Evolutionary conservation across 2,113 vertebrate species (phyloP).

Genomic region (Herpetotheres cachinnans): DNA sequence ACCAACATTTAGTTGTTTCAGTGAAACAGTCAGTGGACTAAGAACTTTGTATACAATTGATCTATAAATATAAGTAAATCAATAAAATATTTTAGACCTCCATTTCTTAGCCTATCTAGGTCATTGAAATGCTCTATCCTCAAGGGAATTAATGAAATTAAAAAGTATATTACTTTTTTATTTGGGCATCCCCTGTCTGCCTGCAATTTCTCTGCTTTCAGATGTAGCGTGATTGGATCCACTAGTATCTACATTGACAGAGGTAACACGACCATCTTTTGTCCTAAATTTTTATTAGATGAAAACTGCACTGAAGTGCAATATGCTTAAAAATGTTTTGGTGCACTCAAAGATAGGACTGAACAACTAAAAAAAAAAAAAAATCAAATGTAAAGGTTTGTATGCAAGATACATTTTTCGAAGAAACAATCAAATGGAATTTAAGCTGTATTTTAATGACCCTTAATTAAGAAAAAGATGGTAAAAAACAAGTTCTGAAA

Average conservation of each 20-base stretch:
- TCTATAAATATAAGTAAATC: constrained; percentile 54
- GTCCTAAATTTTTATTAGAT: not conserved
- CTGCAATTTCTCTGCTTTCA: not conserved
- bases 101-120: constrained; percentile 19
- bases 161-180: constrained; percentile 28
- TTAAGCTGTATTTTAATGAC: not conserved
- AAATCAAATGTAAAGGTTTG: not conserved
- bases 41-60: constrained; percentile 21
- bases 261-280: not conserved
- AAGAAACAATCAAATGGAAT: not conserved
- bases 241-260: not conserved
- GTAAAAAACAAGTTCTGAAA: not conserved
- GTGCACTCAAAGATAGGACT: not conserved
- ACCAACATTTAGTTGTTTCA: not conserved
- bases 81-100: constrained; percentile 56
- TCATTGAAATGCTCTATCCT: constrained; percentile 11
- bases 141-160: constrained; percentile 35
- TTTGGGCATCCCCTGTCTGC: not conserved
- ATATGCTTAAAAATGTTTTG: not conserved
- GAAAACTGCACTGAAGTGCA: not conserved
- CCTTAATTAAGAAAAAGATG: not conserved
- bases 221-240: not conserved
- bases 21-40: not conserved
- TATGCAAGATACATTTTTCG: not conserved
- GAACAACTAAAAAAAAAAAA: not conserved